phyloP scores from a whole-genome alignment of 2,888 invertebrate genomes.

The Chalcis sispes region DNA sequence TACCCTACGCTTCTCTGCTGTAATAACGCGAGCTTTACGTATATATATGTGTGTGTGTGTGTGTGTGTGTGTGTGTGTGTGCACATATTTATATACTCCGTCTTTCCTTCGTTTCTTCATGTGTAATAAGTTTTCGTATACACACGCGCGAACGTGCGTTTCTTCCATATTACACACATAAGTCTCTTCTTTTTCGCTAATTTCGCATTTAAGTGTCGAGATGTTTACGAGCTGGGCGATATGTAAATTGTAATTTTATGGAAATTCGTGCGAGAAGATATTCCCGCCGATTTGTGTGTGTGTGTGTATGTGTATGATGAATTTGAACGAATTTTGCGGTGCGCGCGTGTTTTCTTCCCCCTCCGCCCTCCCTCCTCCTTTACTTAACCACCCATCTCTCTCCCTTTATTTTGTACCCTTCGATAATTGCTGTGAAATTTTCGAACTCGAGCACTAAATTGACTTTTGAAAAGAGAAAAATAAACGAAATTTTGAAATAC shows the following conservation, averaged over 20 bases:
- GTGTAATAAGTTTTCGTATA: too few relatives aligned
- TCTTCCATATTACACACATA: neutral
- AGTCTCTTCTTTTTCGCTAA: constrained; percentile 25
- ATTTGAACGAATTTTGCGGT: constrained; percentile 4
- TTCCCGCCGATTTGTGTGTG: neutral
- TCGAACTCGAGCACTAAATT: neutral
- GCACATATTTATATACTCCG: neutral
- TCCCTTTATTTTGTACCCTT: neutral
- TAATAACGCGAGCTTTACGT: constrained; percentile 23
- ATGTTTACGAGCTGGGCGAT: constrained; percentile 14
- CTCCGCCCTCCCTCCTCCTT: too few relatives aligned
- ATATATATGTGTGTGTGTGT: too few relatives aligned
- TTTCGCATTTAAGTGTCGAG: constrained; percentile 9
- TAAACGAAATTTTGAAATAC: neutral
- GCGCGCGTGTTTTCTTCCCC: neutral
- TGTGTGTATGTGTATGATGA: neutral
- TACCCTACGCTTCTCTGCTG: neutral
- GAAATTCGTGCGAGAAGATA: constrained; percentile 22
- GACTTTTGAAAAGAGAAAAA: neutral
- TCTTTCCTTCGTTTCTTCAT: neutral
- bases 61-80: neutral
- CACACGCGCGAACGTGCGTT: too few relatives aligned
- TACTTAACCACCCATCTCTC: too few relatives aligned
- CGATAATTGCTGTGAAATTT: neutral
- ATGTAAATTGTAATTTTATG: constrained; percentile 37